Evolutionary conservation across 2,797 vertebrate genomes (phyloP).

Genomic region (Pangasius krempfi): DNA sequence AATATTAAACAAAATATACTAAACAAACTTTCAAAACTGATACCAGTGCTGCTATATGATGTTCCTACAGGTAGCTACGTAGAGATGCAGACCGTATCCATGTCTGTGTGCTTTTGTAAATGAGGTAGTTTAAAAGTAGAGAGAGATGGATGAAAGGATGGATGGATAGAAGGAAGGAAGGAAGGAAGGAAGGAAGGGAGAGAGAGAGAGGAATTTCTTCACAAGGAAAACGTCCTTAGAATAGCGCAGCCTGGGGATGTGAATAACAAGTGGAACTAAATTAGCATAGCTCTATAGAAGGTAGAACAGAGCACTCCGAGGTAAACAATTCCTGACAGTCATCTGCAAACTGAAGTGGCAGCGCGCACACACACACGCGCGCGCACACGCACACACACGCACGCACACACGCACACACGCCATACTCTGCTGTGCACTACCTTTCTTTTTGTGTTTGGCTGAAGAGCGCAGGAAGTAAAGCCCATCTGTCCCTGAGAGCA

Average conservation of each 20-base stretch:
- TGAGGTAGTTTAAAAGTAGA: not conserved
- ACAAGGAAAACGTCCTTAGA: not conserved
- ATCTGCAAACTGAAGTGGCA: not conserved
- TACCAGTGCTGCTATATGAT: not conserved
- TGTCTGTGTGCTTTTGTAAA: not conserved
- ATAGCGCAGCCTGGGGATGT: not conserved
- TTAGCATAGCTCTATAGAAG: not conserved
- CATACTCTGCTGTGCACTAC: conserved; percentile 55
- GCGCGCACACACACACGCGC: conserved; percentile 12
- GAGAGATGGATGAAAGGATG: not conserved
- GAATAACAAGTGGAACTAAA: not conserved
- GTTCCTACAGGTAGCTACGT: not conserved
- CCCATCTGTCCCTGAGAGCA: conserved; percentile 59
- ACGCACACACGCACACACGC: not conserved
- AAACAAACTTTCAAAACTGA: not conserved
- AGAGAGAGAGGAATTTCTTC: not conserved
- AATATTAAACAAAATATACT: not conserved
- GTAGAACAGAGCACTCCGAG: not conserved
- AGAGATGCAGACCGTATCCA: no score
- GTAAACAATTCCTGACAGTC: not conserved
- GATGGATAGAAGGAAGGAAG: not conserved
- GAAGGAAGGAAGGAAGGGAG: not conserved
- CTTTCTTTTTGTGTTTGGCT: conserved; percentile 82
- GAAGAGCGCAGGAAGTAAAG: conserved; percentile 88
- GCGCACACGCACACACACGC: conserved; percentile 17